These are phyloP conservation scores for Linnaemya tessellans DNA, from an alignment of 2,888 invertebrate species.

Conservation along the genomic window DNA sequence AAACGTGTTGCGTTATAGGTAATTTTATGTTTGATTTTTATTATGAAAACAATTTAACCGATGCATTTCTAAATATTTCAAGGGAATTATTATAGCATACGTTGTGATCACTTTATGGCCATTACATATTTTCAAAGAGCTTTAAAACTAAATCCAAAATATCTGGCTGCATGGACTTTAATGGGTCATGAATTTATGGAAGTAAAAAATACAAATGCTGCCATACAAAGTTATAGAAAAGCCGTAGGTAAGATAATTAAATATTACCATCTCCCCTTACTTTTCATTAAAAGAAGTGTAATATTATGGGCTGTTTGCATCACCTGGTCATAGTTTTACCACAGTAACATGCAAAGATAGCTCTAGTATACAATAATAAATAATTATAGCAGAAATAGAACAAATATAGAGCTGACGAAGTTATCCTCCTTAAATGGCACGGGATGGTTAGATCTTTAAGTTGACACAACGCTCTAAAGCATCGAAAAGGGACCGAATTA, in stretches of 20 bases:
- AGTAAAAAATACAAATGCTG: conserved; percentile 98
- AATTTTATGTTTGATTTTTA: conserved; percentile 19
- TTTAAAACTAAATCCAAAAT: conserved; percentile 95
- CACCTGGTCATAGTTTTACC: neutral
- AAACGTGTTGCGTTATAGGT: conserved; percentile 99
- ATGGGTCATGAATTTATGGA: conserved; percentile 99
- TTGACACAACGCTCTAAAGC: no score
- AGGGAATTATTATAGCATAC: conserved; percentile 98
- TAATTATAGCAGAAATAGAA: no score
- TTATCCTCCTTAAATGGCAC: no score
- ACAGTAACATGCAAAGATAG: neutral
- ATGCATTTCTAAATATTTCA: conserved; percentile 74
- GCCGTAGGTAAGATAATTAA: conserved; percentile 90
- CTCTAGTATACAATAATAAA: neutral
- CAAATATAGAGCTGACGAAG: no score
- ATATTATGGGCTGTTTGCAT: neutral
- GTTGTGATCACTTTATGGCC: conserved; percentile 98
- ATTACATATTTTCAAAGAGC: conserved; percentile 98
- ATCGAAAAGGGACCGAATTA: neutral
- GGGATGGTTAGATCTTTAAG: no score
- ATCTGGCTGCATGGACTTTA: conserved; percentile 97
- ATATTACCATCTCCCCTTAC: neutral
- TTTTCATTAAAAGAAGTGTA: neutral
- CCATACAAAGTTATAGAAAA: conserved; percentile 98
- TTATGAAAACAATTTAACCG: neutral